phyloP scores from a whole-genome alignment of 2,797 vertebrate genomes.

The Coccyzus lansbergi region DNA sequence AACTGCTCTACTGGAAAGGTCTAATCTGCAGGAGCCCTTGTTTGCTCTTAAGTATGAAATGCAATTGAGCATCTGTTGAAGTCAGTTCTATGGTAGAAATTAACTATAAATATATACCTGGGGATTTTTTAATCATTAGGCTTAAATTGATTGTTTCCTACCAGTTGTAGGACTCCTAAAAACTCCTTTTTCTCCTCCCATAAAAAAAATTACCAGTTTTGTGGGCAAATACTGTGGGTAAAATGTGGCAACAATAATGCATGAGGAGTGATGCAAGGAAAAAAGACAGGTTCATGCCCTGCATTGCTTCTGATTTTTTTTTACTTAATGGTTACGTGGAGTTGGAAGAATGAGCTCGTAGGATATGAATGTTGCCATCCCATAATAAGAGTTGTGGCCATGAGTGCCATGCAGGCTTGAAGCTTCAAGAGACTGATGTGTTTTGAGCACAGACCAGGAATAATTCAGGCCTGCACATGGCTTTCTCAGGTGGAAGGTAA shows the following conservation, averaged over 20 bases:
- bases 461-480: neutral
- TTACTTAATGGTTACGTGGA: neutral
- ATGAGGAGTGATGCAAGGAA: neutral
- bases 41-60: constrained; percentile 38
- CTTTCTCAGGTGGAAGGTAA: neutral
- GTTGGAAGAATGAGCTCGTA: constrained; percentile 9
- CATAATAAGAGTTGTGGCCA: neutral
- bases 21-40: constrained; percentile 39
- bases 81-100: neutral
- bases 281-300: neutral
- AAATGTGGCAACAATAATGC: neutral
- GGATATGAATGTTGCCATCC: neutral
- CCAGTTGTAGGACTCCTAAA: neutral
- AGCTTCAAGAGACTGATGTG: neutral
- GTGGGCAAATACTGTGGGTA: neutral
- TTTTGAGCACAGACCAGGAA: neutral
- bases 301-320: neutral
- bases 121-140: constrained; percentile 25
- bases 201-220: neutral
- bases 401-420: neutral
- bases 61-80: constrained; percentile 43
- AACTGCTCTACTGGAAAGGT: constrained; percentile 24
- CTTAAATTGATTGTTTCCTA: constrained; percentile 18
- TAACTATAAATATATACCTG: neutral
- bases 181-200: neutral